phyloP scores from a whole-genome alignment of 1,140 invertebrate genomes.

The Nomia melanderi region DNA sequence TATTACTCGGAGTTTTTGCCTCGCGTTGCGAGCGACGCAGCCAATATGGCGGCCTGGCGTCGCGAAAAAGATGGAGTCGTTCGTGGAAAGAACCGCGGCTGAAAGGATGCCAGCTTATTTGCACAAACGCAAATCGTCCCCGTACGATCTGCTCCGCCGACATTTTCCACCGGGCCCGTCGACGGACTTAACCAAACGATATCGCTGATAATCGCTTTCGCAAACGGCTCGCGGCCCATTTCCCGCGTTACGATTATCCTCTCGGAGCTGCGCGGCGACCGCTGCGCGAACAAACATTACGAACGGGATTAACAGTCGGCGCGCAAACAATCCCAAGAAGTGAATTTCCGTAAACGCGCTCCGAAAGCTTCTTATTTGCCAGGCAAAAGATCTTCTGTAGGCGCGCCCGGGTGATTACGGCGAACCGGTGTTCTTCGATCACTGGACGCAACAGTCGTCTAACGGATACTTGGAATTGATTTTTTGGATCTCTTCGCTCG shows the following conservation, averaged over 20 bases:
- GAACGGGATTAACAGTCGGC: constrained; percentile 22
- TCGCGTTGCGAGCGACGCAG: too few relatives aligned
- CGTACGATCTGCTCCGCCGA: background rate
- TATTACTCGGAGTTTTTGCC: too few relatives aligned
- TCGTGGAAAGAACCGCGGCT: background rate
- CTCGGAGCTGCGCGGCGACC: too few relatives aligned
- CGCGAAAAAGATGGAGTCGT: background rate
- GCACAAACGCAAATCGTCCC: constrained; percentile 8
- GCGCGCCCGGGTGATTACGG: too few relatives aligned
- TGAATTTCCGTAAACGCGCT: constrained; percentile 28
- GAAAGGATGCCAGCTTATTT: background rate
- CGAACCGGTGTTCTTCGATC: too few relatives aligned
- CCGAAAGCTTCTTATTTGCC: background rate
- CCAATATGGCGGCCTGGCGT: too few relatives aligned
- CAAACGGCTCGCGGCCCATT: constrained; percentile 18
- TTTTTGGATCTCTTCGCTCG: too few relatives aligned
- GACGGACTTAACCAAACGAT: background rate
- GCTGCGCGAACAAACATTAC: constrained; percentile 11
- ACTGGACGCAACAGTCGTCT: too few relatives aligned
- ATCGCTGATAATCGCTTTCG: constrained; percentile 8
- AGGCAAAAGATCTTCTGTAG: background rate
- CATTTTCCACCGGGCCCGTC: background rate
- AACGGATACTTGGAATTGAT: too few relatives aligned
- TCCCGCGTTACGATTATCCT: background rate
- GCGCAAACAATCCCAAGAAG: constrained; percentile 16